phyloP scores from a whole-genome alignment of 2,797 vertebrate genomes.

The Rallus crepitans region DNA sequence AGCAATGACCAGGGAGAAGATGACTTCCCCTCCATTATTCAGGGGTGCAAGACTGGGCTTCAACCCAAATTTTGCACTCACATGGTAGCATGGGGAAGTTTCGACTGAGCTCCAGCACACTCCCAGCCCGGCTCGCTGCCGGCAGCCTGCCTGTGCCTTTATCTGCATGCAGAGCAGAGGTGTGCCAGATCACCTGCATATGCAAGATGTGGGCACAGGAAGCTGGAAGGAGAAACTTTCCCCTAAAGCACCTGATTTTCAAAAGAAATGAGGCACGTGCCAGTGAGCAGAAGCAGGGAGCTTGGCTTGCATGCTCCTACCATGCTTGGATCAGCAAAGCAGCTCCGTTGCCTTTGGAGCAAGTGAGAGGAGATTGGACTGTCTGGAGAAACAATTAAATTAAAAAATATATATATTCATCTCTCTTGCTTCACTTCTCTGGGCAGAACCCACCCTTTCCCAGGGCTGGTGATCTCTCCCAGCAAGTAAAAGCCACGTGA shows the following conservation, averaged over 20 bases:
- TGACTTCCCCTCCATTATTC: rapidly evolving
- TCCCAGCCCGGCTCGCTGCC: neutral
- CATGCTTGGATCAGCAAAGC: rapidly evolving
- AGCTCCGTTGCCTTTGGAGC: neutral
- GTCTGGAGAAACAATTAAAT: neutral
- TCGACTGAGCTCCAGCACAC: neutral
- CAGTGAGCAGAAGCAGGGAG: neutral
- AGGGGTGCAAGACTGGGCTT: neutral
- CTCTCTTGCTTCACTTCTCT: neutral
- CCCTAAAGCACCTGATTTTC: conserved; percentile 66
- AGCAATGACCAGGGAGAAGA: neutral
- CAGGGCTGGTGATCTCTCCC: neutral
- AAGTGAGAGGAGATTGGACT: neutral
- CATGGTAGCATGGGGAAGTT: rapidly evolving
- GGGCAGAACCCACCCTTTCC: neutral
- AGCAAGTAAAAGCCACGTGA: neutral
- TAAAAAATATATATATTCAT: neutral
- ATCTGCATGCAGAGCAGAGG: conserved; percentile 29
- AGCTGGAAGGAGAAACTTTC: conserved; percentile 61
- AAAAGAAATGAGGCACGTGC: conserved; percentile 55
- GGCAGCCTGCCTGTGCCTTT: neutral
- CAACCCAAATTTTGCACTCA: neutral
- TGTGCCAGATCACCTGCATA: conserved; percentile 41
- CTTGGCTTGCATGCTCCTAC: neutral
- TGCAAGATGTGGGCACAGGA: conserved; percentile 40